phyloP scores from a whole-genome alignment of 2,113 vertebrate genomes.

The Danionella cerebrum region DNA sequence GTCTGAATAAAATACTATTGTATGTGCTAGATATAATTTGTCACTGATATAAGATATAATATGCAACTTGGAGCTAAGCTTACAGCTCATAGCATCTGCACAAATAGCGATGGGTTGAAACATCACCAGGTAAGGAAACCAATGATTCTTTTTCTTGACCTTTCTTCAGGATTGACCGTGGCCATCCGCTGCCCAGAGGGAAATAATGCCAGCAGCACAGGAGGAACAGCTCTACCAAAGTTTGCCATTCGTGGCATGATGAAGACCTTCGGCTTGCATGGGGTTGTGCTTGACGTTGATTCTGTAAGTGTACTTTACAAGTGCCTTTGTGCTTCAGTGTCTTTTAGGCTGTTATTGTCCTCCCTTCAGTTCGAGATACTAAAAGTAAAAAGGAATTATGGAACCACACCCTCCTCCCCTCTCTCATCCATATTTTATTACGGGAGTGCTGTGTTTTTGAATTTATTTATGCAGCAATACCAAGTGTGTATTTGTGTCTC shows the following conservation, averaged over 20 bases:
- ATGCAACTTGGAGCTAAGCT: too few species aligned
- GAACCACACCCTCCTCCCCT: too few species aligned
- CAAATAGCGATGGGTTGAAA: too few species aligned
- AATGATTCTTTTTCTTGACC: too few species aligned
- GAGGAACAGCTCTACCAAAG: slow-evolving; percentile 88
- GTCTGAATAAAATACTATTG: slow-evolving; percentile 48
- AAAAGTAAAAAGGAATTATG: too few species aligned
- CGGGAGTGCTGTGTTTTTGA: too few species aligned
- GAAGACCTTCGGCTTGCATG: slow-evolving; percentile 93
- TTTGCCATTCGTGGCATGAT: slow-evolving; percentile 96
- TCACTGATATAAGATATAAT: too few species aligned
- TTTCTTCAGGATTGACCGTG: slow-evolving; percentile 78
- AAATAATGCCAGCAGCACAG: slow-evolving; percentile 82
- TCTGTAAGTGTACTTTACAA: slow-evolving; percentile 70
- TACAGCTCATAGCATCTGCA: too few species aligned
- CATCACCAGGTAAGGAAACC: neutral
- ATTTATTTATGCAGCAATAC: too few species aligned
- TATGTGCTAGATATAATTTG: neutral
- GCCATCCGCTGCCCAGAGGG: slow-evolving; percentile 92
- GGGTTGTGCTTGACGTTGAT: slow-evolving; percentile 92
- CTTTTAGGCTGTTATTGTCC: neutral
- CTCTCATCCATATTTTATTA: too few species aligned
- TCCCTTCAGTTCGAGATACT: neutral
- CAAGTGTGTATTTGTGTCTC: slow-evolving; percentile 26
- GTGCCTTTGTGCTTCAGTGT: too few species aligned